A percentile compares a stretch with the other conserved stretches of the same genome.
phyloP scores from a whole-genome alignment of 2,888 invertebrate species.

The Clepsis dumicolana region DNA sequence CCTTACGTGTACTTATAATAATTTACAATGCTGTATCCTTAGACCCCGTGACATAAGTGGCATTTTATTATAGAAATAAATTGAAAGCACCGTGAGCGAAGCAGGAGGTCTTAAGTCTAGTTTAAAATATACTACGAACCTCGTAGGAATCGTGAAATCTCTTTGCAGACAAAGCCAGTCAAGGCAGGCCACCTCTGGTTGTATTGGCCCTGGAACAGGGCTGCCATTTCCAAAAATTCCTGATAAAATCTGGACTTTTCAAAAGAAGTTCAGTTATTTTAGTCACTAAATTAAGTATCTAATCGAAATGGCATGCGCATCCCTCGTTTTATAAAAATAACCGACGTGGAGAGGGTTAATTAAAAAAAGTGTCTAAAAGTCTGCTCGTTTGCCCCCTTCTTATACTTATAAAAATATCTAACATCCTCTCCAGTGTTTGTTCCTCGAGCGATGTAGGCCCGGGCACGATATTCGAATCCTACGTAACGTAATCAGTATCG shows the following conservation, averaged over 20 bases:
- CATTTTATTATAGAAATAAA: conserved; percentile 7
- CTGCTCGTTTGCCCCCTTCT: too few relatives aligned
- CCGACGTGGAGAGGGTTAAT: too few relatives aligned
- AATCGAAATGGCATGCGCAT: not conserved
- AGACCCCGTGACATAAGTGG: not conserved
- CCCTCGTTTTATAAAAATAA: not conserved
- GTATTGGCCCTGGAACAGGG: conserved; percentile 21
- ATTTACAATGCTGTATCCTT: conserved; percentile 5
- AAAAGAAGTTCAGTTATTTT: too few relatives aligned
- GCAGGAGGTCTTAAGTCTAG: conserved; percentile 5
- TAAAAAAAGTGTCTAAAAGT: too few relatives aligned
- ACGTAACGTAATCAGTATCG: too few relatives aligned
- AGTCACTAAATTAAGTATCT: not conserved
- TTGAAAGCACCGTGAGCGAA: conserved; percentile 7
- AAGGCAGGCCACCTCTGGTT: conserved; percentile 22
- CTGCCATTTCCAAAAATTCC: not conserved
- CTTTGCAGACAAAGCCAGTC: conserved; percentile 35
- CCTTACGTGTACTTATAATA: not conserved
- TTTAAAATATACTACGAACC: conserved; percentile 29
- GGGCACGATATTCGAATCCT: too few relatives aligned
- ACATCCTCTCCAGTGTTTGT: too few relatives aligned
- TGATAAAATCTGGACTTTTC: too few relatives aligned
- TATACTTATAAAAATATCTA: too few relatives aligned
- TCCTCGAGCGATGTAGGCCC: too few relatives aligned
- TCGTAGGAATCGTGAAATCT: conserved; percentile 28